Conservation (phyloP, 2,113 vertebrate species). For the Tyrannus savana region DNA sequence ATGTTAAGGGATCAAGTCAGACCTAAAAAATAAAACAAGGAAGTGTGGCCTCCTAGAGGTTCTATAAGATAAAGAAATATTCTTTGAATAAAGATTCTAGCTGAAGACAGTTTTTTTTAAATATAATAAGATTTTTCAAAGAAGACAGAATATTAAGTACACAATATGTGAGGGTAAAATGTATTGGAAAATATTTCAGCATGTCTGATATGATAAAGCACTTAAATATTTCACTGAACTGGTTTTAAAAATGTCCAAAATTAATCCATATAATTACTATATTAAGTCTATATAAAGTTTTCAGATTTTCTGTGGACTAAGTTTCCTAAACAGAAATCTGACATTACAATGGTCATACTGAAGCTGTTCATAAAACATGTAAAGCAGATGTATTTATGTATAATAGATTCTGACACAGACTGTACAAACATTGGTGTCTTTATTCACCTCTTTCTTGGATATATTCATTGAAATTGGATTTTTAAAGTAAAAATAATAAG, state of each 20-base stretch:
- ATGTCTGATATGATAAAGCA: background rate
- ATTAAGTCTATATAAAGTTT: background rate
- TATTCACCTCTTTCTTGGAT: background rate
- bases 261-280: background rate
- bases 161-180: background rate
- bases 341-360: background rate
- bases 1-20: background rate
- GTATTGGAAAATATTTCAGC: background rate
- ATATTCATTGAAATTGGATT: background rate
- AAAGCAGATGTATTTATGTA: background rate
- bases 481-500: background rate
- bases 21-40: background rate
- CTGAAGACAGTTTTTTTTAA: background rate
- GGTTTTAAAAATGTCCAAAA: background rate
- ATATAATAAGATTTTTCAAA: background rate
- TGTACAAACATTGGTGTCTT: background rate
- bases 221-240: background rate
- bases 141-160: background rate
- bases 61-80: background rate
- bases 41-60: background rate
- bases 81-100: background rate
- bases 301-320: background rate
- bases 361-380: background rate
- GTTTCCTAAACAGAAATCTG: background rate
- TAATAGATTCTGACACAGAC: background rate